Base-by-base conservation (phyloP, 2,113 vertebrate genomes). In the Gobius niger region DNA sequence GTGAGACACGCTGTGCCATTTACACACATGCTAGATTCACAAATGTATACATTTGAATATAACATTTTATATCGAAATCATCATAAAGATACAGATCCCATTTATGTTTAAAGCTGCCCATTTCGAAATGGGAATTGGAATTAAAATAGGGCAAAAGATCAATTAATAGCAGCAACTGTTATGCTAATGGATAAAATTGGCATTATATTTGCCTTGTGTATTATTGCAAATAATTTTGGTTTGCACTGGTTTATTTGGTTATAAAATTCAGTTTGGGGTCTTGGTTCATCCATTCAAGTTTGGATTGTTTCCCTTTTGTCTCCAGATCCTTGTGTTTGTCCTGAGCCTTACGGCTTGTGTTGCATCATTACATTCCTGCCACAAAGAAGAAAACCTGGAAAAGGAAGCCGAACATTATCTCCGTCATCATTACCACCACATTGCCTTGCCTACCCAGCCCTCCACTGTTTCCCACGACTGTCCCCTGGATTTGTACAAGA, bases 401-500 rank as follows among this genome's bases (percentile, higher is more conserved):
- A 34, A n/a, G 0, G 67, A n/a, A 0, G 87, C 77, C 0, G 0
- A 18, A 0, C 76, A 41, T 68, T 68, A 52, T 68, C 76, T 87
- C 59, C 5, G 1, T 10, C 56, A 0, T 0, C 68, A 50, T 57
- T 85, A 59, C 78, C 56, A 5, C 18, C 78, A 70, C 61, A 34
- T 19, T 0, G 2, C 1, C 5, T 64, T 74, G 0, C 18, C 34
- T 0, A 0, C 0, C 0, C 0, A 3, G 0, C 0, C 7, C n/a
- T 0, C 7, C 5, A 0, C 49, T 9, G 47, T 3, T 66, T 0
- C 1, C 51, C 0, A 0, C 7, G 6, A 14, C 0, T 83, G 51
- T 84, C 92, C 75, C 40, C 47, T 82, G 61, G 41, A 42, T 0
- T 56, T 76, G 0, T 85, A 76, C 44, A 0, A n/a, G 14, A 42